phyloP scores from a whole-genome alignment of 2,113 vertebrate species.

The Epinephelus moara region DNA sequence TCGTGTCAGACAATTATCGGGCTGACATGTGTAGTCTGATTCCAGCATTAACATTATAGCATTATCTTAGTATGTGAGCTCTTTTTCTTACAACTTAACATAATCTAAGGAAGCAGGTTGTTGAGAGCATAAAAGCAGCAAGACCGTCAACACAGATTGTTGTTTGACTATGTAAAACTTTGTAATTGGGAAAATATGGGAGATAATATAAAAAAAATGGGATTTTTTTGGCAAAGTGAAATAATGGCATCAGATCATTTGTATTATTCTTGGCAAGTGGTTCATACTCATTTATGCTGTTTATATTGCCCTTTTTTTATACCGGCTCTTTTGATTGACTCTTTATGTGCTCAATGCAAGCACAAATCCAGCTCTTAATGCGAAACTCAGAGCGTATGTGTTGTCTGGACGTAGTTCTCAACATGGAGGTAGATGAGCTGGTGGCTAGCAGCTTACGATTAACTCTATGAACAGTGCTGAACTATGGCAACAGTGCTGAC shows the following conservation, averaged over 20 bases:
- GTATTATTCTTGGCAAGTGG: background rate
- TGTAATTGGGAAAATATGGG: constrained; percentile 15
- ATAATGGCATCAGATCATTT: constrained; percentile 8
- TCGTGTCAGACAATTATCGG: background rate
- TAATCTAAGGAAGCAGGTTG: background rate
- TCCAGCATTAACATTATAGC: no score
- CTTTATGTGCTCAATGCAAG: background rate
- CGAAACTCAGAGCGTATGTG: no score
- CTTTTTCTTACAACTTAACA: background rate
- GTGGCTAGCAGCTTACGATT: no score
- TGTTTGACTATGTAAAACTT: background rate
- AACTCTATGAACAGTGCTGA: no score
- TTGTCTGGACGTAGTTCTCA: no score
- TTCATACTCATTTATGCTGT: constrained; percentile 16
- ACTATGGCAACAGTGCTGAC: no score
- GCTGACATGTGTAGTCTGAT: background rate
- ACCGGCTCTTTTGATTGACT: background rate
- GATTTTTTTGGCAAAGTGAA: constrained; percentile 2
- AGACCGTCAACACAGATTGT: background rate
- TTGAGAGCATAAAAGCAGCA: background rate
- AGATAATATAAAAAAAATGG: constrained; percentile 2
- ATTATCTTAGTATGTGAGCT: background rate
- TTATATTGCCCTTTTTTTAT: constrained; percentile 1
- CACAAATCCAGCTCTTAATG: no score
- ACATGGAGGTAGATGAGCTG: no score